Evolutionary conservation across 2,113 vertebrate genomes (phyloP).

Genomic region (Ornithorhynchus anatinus): DNA sequence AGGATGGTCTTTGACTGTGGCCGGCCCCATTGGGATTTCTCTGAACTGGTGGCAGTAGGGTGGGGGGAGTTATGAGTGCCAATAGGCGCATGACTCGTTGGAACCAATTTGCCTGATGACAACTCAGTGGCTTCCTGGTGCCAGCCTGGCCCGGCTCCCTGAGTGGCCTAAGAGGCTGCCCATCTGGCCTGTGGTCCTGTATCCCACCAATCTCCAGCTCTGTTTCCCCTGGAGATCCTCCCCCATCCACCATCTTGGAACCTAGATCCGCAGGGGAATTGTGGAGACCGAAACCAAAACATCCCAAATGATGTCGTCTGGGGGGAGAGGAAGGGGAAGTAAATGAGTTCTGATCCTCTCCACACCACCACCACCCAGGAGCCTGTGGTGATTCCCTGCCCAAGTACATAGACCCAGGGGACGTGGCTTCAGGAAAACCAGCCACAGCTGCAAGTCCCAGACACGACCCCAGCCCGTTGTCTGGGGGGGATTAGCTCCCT

Average conservation of each 20-base stretch:
- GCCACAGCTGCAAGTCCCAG: slow-evolving; percentile 60
- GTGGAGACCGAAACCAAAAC: not conserved
- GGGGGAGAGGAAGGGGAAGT: not conserved
- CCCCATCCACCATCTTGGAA: slow-evolving; percentile 39
- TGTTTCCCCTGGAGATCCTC: not conserved
- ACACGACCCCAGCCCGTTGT: slow-evolving; percentile 49
- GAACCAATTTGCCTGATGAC: no score
- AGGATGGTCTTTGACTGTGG: no score
- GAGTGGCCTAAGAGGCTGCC: slow-evolving; percentile 20
- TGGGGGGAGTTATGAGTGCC: no score
- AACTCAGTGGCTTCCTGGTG: no score
- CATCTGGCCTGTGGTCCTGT: not conserved
- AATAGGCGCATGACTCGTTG: no score
- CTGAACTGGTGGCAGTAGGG: not conserved
- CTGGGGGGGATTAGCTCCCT: slow-evolving; percentile 61
- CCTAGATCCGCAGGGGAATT: not conserved
- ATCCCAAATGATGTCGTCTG: not conserved
- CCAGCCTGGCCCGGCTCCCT: not conserved
- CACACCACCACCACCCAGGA: not conserved
- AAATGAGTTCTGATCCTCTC: no score
- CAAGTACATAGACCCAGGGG: slow-evolving; percentile 31
- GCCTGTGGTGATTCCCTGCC: not conserved
- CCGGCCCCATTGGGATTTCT: no score
- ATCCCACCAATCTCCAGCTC: slow-evolving; percentile 22
- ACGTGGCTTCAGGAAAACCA: slow-evolving; percentile 41